Percentiles rank a stretch among this genome's conserved stretches.
Conservation (phyloP, 1,140 invertebrate genomes). For the Andricus grossulariae region DNA sequence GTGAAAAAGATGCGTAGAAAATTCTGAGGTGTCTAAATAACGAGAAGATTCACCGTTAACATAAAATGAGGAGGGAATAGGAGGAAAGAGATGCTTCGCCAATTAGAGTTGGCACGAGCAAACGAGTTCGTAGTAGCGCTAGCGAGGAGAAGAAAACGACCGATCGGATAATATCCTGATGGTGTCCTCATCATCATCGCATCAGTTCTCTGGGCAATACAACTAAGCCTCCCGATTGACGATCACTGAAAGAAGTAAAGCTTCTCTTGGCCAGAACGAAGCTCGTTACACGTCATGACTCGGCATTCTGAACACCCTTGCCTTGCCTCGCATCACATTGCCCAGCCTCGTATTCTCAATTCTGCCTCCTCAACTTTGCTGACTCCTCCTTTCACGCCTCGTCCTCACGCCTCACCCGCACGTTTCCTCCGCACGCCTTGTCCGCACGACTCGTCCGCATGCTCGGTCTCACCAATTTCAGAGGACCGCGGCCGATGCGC, state of each 20-base stretch:
- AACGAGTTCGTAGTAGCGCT: constrained; percentile 4
- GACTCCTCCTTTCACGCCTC: constrained; percentile 40
- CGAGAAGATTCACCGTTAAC: too few species aligned
- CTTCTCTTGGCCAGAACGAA: constrained; percentile 43
- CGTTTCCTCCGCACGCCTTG: background rate
- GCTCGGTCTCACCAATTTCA: constrained; percentile 35
- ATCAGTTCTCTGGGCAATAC: constrained; percentile 24
- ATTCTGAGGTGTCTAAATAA: too few species aligned
- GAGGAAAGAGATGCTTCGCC: constrained; percentile 9
- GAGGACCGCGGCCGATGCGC: constrained; percentile 41
- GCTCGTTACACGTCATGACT: constrained; percentile 73
- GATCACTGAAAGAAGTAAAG: constrained; percentile 18
- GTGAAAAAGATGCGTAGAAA: too few species aligned
- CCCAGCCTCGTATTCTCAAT: background rate
- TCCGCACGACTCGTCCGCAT: background rate
- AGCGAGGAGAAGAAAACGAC: constrained; percentile 35
- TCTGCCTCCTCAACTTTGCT: background rate
- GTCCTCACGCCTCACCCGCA: constrained; percentile 37
- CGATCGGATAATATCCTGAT: constrained; percentile 1
- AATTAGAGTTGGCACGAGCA: constrained; percentile 31
- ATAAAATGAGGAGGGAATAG: background rate
- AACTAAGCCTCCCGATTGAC: background rate
- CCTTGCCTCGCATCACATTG: background rate
- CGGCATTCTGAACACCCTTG: constrained; percentile 58
- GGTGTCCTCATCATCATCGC: constrained; percentile 27